Percentiles rank a stretch among this genome's conserved stretches.
These are phyloP conservation scores for Holothuria glaberrima DNA, from an alignment of 35 echinoderm and acorn worm genomes.

Conservation along the genomic window DNA sequence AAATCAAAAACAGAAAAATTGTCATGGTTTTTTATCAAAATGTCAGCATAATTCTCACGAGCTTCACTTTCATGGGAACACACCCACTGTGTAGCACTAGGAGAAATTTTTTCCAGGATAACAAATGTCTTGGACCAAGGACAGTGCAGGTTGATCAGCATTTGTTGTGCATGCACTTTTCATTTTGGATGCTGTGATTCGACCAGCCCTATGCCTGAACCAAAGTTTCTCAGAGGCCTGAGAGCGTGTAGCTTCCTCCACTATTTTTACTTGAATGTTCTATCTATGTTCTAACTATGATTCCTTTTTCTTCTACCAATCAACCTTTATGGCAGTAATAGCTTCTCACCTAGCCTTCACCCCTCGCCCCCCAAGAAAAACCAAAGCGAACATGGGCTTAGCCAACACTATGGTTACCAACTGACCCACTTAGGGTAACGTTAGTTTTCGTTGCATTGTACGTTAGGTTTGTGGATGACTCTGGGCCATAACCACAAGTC, in stretches of 20 bases:
- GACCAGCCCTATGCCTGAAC: conserved; percentile 27
- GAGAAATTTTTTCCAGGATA: conserved; percentile 20
- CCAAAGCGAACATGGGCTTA: too few species aligned
- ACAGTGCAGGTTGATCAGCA: conserved; percentile 44
- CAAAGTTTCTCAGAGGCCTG: conserved; percentile 14
- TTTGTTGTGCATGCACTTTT: conserved; percentile 38
- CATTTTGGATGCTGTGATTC: conserved; percentile 55
- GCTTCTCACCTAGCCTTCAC: too few species aligned
- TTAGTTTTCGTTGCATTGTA: too few species aligned
- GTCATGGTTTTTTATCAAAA: conserved; percentile 2
- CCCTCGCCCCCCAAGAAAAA: too few species aligned
- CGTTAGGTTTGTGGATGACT: too few species aligned
- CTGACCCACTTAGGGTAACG: too few species aligned
- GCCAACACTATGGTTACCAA: too few species aligned
- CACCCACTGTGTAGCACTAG: conserved; percentile 12
- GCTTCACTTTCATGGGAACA: conserved; percentile 23
- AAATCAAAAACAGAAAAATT: conserved; percentile 10
- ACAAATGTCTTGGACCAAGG: conserved; percentile 15
- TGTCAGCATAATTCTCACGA: conserved; percentile 7
- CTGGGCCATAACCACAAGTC: too few species aligned
- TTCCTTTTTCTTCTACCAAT: neutral
- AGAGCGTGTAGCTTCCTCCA: conserved; percentile 32
- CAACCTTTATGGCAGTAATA: too few species aligned
- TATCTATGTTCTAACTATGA: neutral
- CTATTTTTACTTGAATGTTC: conserved; percentile 11